These are phyloP conservation scores for Tapera naevia DNA, from an alignment of 2,797 vertebrate genomes.

Conservation along the genomic window DNA sequence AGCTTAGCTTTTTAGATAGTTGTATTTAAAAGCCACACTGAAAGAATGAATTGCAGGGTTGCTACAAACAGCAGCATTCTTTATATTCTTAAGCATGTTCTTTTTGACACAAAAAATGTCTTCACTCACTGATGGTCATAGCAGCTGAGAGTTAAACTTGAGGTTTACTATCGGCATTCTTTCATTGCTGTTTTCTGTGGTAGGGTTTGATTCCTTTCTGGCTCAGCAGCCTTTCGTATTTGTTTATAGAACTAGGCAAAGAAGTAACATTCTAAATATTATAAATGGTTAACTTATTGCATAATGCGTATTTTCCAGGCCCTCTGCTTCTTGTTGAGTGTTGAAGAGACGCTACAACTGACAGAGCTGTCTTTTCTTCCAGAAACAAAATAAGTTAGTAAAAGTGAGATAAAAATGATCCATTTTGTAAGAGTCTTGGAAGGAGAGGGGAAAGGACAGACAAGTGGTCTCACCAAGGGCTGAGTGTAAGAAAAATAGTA, in stretches of 20 bases:
- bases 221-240: constrained; percentile 3
- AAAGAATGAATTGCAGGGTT: neutral
- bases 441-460: neutral
- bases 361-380: constrained; percentile 32
- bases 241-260: neutral
- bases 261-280: constrained; percentile 21
- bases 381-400: constrained; percentile 47
- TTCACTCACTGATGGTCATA: neutral
- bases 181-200: neutral
- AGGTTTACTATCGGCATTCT: neutral
- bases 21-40: neutral
- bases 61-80: neutral
- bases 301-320: neutral
- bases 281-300: constrained; percentile 10
- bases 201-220: constrained; percentile 10
- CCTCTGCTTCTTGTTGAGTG: neutral
- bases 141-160: neutral
- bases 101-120: neutral
- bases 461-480: neutral
- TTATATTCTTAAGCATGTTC: neutral
- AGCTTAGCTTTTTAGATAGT: neutral
- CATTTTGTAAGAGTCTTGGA: constrained; percentile 9
- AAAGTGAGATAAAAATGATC: neutral
- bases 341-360: neutral
- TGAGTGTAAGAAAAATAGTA: neutral